Conservation (phyloP, 2,797 vertebrate species). For the Chloroceryle amazona region DNA sequence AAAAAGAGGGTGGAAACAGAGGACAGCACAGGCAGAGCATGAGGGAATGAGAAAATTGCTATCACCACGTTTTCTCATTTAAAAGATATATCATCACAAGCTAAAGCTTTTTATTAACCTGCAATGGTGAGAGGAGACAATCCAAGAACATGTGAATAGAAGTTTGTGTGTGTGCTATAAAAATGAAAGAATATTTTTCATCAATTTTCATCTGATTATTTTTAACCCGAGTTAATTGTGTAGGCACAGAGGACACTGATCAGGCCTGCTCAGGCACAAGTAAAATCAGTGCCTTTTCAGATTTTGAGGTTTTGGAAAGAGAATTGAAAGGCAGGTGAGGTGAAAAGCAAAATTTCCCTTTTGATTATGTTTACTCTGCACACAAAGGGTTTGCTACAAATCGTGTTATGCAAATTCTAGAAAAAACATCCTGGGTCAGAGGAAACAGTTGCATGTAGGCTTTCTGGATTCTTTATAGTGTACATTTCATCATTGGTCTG, state of each 20-base stretch:
- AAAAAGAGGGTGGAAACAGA: background rate
- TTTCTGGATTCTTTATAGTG: background rate
- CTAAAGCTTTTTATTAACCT: background rate
- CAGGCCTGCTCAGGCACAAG: background rate
- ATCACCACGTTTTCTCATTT: background rate
- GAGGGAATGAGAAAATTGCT: background rate
- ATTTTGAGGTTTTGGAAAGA: background rate
- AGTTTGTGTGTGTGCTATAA: background rate
- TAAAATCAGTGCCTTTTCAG: background rate
- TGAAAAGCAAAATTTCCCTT: background rate
- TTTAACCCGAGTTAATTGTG: background rate
- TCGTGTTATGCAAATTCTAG: background rate
- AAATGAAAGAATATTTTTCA: slow-evolving; percentile 3
- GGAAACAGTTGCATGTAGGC: accelerated
- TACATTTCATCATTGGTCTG: background rate
- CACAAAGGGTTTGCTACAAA: background rate
- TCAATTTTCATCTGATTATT: background rate
- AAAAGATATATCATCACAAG: background rate
- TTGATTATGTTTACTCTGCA: background rate
- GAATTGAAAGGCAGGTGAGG: background rate
- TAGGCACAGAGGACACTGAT: background rate
- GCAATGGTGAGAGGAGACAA: background rate
- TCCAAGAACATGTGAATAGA: background rate
- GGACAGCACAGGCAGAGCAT: background rate
- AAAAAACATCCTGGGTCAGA: background rate